Base-by-base conservation (phyloP, 1,140 invertebrate species). In the Hestina assimilis region DNA sequence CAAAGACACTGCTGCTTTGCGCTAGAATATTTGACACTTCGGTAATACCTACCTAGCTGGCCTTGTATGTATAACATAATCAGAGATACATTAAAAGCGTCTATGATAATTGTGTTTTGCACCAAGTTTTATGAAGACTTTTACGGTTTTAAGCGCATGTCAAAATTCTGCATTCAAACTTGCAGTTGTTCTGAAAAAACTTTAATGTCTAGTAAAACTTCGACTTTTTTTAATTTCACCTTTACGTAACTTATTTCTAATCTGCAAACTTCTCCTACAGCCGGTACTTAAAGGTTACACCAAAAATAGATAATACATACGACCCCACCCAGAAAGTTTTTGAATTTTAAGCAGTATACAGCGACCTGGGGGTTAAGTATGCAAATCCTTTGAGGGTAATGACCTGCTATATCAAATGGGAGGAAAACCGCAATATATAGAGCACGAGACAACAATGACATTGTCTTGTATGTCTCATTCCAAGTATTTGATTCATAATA, bases 341-440 rank as follows among this genome's bases (percentile, higher is more conserved):
- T 42, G 50, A 53, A 53, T 53, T 53, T 53, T 21, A 42, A 53
- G 20, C 38, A 26, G 26, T 8, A 54, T 11, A 31, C 45, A 11
- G n/a, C 38, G 35, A 48, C 33, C 24, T 40, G 35, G 17, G 53
- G 54, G 42, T 48, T 57, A 47, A 48, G 45, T 31, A 48, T 57
- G 54, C 35, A 48, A 57, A 48, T 57, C 33, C 21, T 14, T 15
- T 2, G 35, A 46, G 54, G 33, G 33, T 43, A 48, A 53, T 17
- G 50, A 43, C 50, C 50, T 43, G 23, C 11, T n/a, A 28, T 41
- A 43, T 53, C 14, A 53, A 41, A 53, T 29, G 45, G 35, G 35
- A 48, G 43, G 54, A 48, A 57, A 57, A 57, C 45, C 54, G 45
- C 54, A 31, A 48, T 35, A 35, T 15, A 35, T 35, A 15, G 1